These are phyloP conservation scores for Habroteleia sp. DNA, from an alignment of 2,888 invertebrate genomes.

Conservation along the genomic window DNA sequence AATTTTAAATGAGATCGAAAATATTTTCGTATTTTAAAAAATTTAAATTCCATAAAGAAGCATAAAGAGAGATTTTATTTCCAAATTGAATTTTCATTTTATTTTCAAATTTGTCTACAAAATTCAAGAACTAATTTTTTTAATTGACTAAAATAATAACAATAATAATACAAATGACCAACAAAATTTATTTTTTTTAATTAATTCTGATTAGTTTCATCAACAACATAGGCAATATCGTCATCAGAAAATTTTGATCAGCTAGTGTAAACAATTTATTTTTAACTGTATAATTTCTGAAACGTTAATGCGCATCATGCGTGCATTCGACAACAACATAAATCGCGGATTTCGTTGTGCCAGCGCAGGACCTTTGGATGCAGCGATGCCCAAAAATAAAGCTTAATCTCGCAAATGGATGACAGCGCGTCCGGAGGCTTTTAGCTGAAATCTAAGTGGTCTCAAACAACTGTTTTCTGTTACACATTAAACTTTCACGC, in stretches of 20 bases:
- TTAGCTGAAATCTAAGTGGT: conserved; percentile 69
- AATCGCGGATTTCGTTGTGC: conserved; percentile 54
- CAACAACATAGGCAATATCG: no score
- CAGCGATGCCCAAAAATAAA: conserved; percentile 61
- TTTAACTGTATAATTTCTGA: conserved; percentile 26
- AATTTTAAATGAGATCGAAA: conserved; percentile 29
- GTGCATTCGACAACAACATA: conserved; percentile 53
- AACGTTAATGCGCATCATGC: conserved; percentile 46
- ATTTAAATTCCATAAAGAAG: no score
- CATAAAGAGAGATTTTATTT: no score
- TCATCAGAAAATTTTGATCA: no score
- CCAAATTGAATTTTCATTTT: no score
- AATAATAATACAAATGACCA: no score
- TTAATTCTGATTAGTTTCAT: no score
- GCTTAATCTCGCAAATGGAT: conserved; percentile 65
- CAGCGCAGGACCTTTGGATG: conserved; percentile 40
- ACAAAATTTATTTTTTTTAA: no score
- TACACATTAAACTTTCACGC: conserved; percentile 64
- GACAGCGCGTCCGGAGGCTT: conserved; percentile 66
- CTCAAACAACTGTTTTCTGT: conserved; percentile 65
- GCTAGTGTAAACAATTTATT: conserved; percentile 15
- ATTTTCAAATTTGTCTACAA: not conserved
- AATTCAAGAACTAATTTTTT: no score
- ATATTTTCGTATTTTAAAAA: conserved; percentile 4
- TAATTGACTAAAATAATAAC: no score